phyloP scores from a whole-genome alignment of 2,888 invertebrate genomes.

The Argyresthia goedartella region DNA sequence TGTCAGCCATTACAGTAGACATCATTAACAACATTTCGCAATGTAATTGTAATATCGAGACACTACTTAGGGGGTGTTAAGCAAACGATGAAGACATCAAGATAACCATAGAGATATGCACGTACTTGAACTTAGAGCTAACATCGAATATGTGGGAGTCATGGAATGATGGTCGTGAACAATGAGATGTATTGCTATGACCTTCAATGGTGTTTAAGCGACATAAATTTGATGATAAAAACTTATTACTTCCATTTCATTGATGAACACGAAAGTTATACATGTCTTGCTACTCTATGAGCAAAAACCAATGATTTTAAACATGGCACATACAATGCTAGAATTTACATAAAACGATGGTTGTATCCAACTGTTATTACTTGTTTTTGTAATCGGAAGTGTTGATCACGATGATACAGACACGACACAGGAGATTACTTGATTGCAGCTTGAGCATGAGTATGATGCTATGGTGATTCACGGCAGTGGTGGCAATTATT shows the following conservation, averaged over 20 bases:
- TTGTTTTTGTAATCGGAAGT: slow-evolving; percentile 31
- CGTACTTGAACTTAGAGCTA: background rate
- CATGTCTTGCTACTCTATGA: too few species aligned
- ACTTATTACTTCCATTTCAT: too few species aligned
- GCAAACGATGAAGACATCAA: slow-evolving; percentile 30
- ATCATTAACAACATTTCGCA: slow-evolving; percentile 37
- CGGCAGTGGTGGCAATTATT: slow-evolving; percentile 40
- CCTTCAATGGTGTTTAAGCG: background rate
- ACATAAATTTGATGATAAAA: background rate
- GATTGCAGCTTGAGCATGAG: slow-evolving; percentile 24
- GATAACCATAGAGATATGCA: slow-evolving; percentile 17
- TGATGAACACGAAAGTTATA: too few species aligned
- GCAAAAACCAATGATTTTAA: too few species aligned
- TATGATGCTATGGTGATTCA: slow-evolving; percentile 30
- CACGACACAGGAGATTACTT: slow-evolving; percentile 41
- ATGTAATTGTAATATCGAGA: slow-evolving; percentile 20
- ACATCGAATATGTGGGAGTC: background rate
- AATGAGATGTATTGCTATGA: background rate
- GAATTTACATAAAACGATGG: too few species aligned
- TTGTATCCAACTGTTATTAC: too few species aligned
- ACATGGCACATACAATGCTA: too few species aligned
- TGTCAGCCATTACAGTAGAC: slow-evolving; percentile 32
- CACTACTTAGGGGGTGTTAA: slow-evolving; percentile 8
- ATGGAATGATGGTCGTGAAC: background rate
- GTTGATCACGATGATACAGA: slow-evolving; percentile 30